Base-by-base conservation (phyloP, 2,113 vertebrate species). In the Plectropomus leopardus region DNA sequence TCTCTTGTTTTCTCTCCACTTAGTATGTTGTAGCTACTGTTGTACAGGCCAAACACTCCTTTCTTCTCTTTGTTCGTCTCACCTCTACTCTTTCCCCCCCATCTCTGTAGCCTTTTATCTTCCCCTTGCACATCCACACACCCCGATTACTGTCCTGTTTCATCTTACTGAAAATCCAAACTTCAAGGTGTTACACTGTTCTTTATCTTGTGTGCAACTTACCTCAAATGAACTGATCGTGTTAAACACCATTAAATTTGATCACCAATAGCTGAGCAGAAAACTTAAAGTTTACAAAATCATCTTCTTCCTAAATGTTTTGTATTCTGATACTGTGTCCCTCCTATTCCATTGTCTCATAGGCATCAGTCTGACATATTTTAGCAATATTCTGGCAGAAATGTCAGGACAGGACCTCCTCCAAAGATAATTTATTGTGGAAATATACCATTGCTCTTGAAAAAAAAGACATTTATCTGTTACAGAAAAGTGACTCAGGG, bases 71-170 rank as follows among this genome's bases (percentile, higher is more conserved):
- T 72, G 17, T 26, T 57, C 32, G 24, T 55, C 47, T 26, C 23
- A 63, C 57, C 50, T 85, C 65, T 36, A 4, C 68, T 59, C 72
- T 68, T n/a, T 55, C 30, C 45, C 11, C 44, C 3, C 60, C 21
- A 10, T 65, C 53, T 58, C 57, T 68, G 16, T 75, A 80, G 10
- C 45, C 45, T 79, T 40, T 73, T 66, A 64, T 64, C 65, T 77
- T 75, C 51, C 34, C 13, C 44, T 40, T n/a, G 16, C 57, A 68
- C 28, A 32, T 64, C 44, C 66, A 32, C 17, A 15, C 4, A 0
- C 34, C 14, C 28, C 0, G 7, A 28, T 70, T 72, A 67, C 59
- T 55, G 15, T 48, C 16, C 42, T 0, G 5, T 67, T 79, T 77
- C 14, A 72, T 81, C 30, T 64, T 68, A 3, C 8, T 53, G 50